These are phyloP conservation scores for Dolichoris vasculosae DNA, from an alignment of 1,140 invertebrate genomes.

Conservation along the genomic window DNA sequence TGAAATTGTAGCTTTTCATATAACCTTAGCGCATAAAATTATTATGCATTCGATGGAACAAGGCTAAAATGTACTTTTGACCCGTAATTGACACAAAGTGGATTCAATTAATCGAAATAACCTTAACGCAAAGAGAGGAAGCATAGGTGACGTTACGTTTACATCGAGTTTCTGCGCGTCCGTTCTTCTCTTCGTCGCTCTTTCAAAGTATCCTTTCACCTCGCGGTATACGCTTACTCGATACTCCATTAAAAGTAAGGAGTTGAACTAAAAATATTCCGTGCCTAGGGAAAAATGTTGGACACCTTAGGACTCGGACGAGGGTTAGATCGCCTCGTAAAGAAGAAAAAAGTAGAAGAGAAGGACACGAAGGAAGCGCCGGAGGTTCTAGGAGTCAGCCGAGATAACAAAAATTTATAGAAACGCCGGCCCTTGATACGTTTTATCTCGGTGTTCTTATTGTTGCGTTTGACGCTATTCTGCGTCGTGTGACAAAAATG, in stretches of 20 bases:
- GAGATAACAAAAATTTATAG: slow-evolving; percentile 48
- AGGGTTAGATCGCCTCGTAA: slow-evolving; percentile 31
- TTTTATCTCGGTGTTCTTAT: slow-evolving; percentile 40
- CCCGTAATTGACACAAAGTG: no score
- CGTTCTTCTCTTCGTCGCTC: not conserved
- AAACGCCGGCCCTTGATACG: slow-evolving; percentile 41
- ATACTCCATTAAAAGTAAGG: slow-evolving; percentile 37
- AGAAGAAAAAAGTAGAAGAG: not conserved
- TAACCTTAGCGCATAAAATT: no score
- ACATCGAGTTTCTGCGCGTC: not conserved
- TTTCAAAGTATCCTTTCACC: not conserved
- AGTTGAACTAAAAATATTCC: slow-evolving; percentile 28
- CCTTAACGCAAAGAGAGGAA: no score
- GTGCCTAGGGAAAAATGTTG: not conserved
- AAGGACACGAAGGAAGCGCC: not conserved
- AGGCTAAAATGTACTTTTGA: no score
- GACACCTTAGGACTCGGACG: no score
- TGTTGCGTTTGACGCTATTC: not conserved
- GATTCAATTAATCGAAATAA: no score
- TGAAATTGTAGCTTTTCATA: no score
- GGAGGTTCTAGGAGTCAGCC: not conserved
- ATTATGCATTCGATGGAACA: no score
- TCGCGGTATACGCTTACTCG: not conserved
- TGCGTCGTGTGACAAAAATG: not conserved
- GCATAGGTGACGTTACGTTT: no score